These are phyloP conservation scores for Andrena chrysosceles DNA, from an alignment of 2,888 invertebrate species.

Conservation along the genomic window DNA sequence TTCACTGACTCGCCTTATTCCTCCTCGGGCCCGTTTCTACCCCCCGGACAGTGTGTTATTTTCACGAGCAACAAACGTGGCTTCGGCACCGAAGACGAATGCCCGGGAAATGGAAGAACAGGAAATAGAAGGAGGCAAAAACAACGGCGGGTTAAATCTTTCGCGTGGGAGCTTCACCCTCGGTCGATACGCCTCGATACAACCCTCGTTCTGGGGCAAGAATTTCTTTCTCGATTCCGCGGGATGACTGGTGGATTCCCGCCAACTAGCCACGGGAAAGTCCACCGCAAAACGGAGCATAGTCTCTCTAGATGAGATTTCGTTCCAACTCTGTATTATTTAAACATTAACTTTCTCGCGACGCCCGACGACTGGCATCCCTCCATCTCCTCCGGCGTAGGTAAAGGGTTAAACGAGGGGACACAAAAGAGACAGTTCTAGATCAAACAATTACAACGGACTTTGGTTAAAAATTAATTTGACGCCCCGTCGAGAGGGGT, in stretches of 20 bases:
- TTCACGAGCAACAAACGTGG: slow-evolving; percentile 56
- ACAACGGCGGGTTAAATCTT: slow-evolving; percentile 55
- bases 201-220: slow-evolving; percentile 13
- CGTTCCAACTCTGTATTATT: slow-evolving; percentile 10
- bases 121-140: slow-evolving; percentile 53
- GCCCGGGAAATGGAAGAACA: slow-evolving; percentile 47
- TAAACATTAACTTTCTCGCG: slow-evolving; percentile 1
- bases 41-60: slow-evolving; percentile 43
- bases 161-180: slow-evolving; percentile 11
- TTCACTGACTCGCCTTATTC: slow-evolving; percentile 42
- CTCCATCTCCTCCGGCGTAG: neutral
- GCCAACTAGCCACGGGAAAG: neutral
- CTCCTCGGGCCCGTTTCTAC: neutral
- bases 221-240: slow-evolving; percentile 34
- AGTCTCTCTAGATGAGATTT: neutral
- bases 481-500: neutral
- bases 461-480: slow-evolving; percentile 39
- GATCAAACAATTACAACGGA: slow-evolving; percentile 22
- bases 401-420: neutral
- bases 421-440: slow-evolving; percentile 2
- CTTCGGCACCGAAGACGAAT: slow-evolving; percentile 57
- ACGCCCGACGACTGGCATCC: neutral
- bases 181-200: slow-evolving; percentile 48
- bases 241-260: slow-evolving; percentile 15
- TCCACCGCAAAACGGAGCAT: neutral